Evolutionary conservation across 2,113 vertebrate genomes (phyloP).

Genomic region (Corythornis cristatus): DNA sequence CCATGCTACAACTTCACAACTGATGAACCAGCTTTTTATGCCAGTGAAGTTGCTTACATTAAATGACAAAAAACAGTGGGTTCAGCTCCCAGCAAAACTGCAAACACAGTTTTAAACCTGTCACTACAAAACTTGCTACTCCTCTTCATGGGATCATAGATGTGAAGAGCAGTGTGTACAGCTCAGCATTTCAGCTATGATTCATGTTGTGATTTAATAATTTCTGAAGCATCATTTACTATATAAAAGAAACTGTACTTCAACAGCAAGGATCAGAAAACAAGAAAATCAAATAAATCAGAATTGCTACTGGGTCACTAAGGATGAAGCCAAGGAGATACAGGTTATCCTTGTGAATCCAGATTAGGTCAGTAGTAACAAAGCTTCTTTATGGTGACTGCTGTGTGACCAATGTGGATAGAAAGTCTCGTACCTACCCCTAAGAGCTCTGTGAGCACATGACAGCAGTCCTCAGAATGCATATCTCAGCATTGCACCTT

Average conservation of each 20-base stretch:
- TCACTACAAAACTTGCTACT: neutral
- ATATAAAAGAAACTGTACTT: neutral
- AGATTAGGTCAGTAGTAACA: neutral
- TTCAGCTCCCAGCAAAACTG: neutral
- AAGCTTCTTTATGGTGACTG: neutral
- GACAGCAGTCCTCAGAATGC: neutral
- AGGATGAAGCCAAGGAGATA: neutral
- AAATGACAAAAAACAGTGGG: neutral
- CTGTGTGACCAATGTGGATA: neutral
- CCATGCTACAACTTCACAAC: neutral
- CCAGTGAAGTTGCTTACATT: neutral
- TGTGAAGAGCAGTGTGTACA: neutral
- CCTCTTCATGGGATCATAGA: neutral
- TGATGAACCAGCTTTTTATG: neutral
- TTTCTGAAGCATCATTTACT: neutral
- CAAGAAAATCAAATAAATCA: neutral
- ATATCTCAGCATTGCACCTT: neutral
- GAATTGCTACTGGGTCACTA: neutral
- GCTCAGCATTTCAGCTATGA: constrained; percentile 5
- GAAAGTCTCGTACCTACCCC: neutral
- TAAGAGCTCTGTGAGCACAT: neutral
- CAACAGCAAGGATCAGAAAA: neutral
- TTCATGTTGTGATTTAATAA: constrained; percentile 2
- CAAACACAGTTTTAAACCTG: neutral
- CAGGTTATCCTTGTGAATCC: fast-evolving